Evolutionary conservation across 2,888 invertebrate genomes (phyloP), one percentile per base, ranked within the genome.

Genomic region (Brassicogethes aeneus): DNA sequence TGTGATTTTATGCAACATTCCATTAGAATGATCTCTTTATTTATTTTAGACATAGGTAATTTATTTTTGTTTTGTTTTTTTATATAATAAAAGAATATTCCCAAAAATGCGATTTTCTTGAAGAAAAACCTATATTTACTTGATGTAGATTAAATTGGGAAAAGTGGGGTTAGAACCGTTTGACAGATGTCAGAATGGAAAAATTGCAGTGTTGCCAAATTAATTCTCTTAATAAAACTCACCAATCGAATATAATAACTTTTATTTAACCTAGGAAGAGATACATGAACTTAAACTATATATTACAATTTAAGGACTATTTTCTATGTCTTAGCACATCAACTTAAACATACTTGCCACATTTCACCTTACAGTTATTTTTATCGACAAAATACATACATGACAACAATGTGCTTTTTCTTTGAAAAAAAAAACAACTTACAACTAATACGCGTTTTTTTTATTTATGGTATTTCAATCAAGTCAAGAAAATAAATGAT

Each of bases 1-100:
- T n/a, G n/a, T n/a, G n/a, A n/a, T n/a, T n/a, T 23, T 23, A 7
- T 5, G 5, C 15, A 13, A 15, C 16, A 34, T 13, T 14, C 14
- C 13, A 10, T 23, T 23, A 23, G 7, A 41, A 43, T 43, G 44
- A 43, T 45, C 38, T 39, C 33, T 33, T 41, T 40, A 37, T 41
- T 37, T 17, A 16, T 33, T 17, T 36, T 45, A 45, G 23, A 39
- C 16, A 14, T 42, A 38, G 34, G 42, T 45, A 45, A 39, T 47
- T 40, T 42, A 40, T 45, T 44, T 43, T 34, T 39, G 30, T 38
- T 39, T 37, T 37, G 12, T 31, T 33, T 39, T 35, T 17, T 37
- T 33, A 41, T 10, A 23, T 10, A 23, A 7, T 7, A 23, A 7
- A n/a, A n/a, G n/a, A n/a, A n/a, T n/a, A n/a, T n/a, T n/a, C n/a